phyloP scores from a whole-genome alignment of 2,888 invertebrate species.

The Cantharis nigra region DNA sequence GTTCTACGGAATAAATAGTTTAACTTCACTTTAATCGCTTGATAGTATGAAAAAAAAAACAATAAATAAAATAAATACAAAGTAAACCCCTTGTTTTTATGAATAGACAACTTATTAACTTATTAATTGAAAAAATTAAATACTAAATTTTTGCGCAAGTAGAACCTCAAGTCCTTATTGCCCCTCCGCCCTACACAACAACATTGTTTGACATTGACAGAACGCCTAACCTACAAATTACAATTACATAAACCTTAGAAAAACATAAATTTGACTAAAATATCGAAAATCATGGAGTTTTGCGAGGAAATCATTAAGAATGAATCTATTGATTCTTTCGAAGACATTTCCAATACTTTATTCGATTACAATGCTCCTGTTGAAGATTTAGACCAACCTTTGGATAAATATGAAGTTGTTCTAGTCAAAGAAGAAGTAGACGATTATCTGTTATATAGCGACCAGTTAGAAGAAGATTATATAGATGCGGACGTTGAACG shows the following conservation, averaged over 20 bases:
- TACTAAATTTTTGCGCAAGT: too few species aligned
- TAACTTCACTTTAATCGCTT: too few species aligned
- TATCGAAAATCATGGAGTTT: neutral
- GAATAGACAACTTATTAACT: too few species aligned
- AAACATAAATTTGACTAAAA: neutral
- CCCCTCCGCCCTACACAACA: too few species aligned
- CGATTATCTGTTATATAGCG: neutral
- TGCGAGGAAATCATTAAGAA: neutral
- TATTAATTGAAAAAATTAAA: too few species aligned
- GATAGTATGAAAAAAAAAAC: neutral
- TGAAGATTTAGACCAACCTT: neutral
- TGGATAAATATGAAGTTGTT: neutral
- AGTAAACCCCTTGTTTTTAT: too few species aligned
- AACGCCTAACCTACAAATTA: neutral
- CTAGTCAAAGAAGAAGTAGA: neutral
- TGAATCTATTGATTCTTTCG: neutral
- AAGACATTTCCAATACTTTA: neutral
- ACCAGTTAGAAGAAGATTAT: neutral
- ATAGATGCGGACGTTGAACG: neutral
- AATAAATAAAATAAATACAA: too few species aligned
- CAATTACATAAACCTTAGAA: neutral
- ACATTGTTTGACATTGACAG: too few species aligned
- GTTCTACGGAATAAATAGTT: too few species aligned
- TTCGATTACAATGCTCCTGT: neutral
- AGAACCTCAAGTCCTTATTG: too few species aligned